Percentiles rank a stretch among this genome's conserved stretches.
Conservation (phyloP, 2,113 vertebrate genomes). For the Melanostigma gelatinosum region DNA sequence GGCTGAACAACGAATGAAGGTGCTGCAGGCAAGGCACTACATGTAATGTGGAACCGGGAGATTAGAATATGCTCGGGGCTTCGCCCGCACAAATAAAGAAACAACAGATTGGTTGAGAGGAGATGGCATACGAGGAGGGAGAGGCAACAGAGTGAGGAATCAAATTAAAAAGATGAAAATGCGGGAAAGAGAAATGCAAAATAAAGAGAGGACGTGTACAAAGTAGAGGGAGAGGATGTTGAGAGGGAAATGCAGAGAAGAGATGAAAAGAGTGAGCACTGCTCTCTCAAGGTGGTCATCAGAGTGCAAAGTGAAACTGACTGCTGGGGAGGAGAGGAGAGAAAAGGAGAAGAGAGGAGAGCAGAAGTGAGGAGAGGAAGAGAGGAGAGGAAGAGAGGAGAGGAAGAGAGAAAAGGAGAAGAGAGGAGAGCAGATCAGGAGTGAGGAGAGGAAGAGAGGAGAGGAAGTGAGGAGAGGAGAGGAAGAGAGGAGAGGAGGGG, state of each 20-base stretch:
- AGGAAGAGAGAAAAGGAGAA: background rate
- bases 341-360: background rate
- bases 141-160: conserved; percentile 41
- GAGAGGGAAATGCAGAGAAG: conserved; percentile 23
- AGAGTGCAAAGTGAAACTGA: conserved; percentile 42
- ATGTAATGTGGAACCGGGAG: conserved; percentile 83
- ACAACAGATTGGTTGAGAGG: conserved; percentile 65
- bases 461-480: background rate
- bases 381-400: background rate
- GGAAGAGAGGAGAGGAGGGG: background rate
- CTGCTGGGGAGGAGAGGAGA: conserved; percentile 14
- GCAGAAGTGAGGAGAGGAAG: background rate
- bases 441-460: background rate
- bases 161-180: conserved; percentile 58
- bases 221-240: conserved; percentile 33
- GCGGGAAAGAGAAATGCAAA: conserved; percentile 13
- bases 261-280: conserved; percentile 54
- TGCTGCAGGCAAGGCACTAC: conserved; percentile 78
- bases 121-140: conserved; percentile 30
- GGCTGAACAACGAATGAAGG: conserved; percentile 82
- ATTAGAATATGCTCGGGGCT: conserved; percentile 83
- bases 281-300: conserved; percentile 55
- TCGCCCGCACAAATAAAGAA: conserved; percentile 76
- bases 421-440: background rate
- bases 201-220: conserved; percentile 31